phyloP scores from a whole-genome alignment of 2,888 invertebrate genomes.

The Plemyria rubiginata region DNA sequence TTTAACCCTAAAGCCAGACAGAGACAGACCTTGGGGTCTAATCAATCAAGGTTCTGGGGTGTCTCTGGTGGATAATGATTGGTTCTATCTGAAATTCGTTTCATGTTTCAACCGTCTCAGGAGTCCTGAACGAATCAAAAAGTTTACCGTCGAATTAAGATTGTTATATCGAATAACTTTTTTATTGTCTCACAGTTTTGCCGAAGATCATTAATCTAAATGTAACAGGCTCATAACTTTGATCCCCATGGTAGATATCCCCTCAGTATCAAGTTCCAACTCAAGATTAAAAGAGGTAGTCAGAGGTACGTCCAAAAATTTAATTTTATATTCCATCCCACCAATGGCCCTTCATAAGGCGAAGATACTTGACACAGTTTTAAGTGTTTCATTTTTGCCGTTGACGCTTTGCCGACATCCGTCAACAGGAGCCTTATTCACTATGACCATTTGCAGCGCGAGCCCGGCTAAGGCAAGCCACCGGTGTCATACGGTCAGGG shows the following conservation, averaged over 20 bases:
- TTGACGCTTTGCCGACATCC: no score
- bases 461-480: no score
- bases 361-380: no score
- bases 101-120: conserved; percentile 15
- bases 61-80: conserved; percentile 24
- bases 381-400: no score
- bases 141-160: conserved; percentile 4
- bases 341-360: no score
- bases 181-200: conserved; percentile 3
- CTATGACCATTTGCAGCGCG: no score
- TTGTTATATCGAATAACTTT: conserved; percentile 5
- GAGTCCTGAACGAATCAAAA: conserved; percentile 16
- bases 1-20: neutral
- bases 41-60: conserved; percentile 17
- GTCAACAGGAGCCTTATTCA: no score
- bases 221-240: neutral
- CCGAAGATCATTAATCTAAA: neutral
- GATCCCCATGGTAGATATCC: no score
- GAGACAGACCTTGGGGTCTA: conserved; percentile 11
- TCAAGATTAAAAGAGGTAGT: neutral
- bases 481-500: no score
- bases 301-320: no score
- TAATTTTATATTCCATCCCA: no score
- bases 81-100: conserved; percentile 24
- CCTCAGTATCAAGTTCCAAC: no score